Conservation (phyloP, 2,113 vertebrate genomes). For the Acanthochromis polyacanthus region DNA sequence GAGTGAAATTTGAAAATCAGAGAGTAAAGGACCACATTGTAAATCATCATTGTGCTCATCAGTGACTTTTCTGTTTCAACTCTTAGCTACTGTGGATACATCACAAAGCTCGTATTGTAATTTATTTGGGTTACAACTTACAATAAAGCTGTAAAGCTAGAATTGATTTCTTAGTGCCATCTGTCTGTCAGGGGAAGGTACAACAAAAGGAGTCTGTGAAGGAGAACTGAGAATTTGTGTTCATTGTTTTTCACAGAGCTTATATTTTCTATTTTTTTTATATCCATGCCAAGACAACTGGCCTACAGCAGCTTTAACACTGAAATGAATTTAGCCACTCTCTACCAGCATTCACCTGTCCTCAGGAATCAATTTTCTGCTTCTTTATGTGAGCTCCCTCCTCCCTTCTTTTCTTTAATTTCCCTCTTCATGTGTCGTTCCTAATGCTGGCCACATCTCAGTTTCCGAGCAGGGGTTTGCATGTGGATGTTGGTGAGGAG, state of each 20-base stretch:
- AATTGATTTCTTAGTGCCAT: constrained; percentile 11
- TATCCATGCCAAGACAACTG: constrained; percentile 8
- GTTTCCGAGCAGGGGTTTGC: constrained; percentile 51
- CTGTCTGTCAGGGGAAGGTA: constrained; percentile 5
- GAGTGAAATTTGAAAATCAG: constrained; percentile 35
- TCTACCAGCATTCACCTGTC: constrained; percentile 45
- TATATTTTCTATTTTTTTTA: constrained; percentile 7
- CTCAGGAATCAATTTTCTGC: constrained; percentile 55
- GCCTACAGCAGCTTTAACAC: constrained; percentile 51
- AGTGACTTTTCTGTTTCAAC: constrained; percentile 23
- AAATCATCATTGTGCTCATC: constrained; percentile 13
- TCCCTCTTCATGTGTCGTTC: constrained; percentile 58
- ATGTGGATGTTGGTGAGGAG: constrained; percentile 54
- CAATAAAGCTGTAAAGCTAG: not conserved
- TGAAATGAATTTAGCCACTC: constrained; percentile 51
- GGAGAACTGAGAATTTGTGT: not conserved
- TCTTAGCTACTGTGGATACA: constrained; percentile 28
- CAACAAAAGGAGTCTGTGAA: not conserved
- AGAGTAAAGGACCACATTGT: constrained; percentile 33
- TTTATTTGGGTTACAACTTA: constrained; percentile 5
- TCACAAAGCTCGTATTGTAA: constrained; percentile 9
- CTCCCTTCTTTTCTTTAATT: constrained; percentile 52
- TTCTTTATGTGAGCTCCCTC: constrained; percentile 39
- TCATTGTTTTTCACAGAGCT: constrained; percentile 11
- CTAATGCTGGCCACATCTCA: constrained; percentile 64